These are phyloP conservation scores for Tachystola acroxantha DNA, from an alignment of 2,888 invertebrate genomes.

Conservation along the genomic window DNA sequence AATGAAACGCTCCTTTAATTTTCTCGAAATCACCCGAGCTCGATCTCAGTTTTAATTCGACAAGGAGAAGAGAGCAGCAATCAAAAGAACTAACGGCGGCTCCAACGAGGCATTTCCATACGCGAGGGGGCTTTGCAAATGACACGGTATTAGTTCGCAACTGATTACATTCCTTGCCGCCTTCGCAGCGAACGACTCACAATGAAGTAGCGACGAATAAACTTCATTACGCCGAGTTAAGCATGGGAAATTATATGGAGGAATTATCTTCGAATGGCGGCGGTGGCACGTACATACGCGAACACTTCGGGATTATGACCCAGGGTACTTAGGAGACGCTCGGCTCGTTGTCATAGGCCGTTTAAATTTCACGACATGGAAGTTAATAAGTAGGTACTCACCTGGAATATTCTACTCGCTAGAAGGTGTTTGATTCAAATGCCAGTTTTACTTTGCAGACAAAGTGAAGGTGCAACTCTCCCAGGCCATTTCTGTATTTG, in stretches of 20 bases:
- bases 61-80: slow-evolving; percentile 60
- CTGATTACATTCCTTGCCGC: slow-evolving; percentile 73
- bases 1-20: slow-evolving; percentile 71
- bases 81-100: slow-evolving; percentile 74
- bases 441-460: slow-evolving; percentile 45
- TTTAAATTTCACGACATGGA: slow-evolving; percentile 36
- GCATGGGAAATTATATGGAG: slow-evolving; percentile 74
- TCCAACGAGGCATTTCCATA: slow-evolving; percentile 73
- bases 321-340: slow-evolving; percentile 47
- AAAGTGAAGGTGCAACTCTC: too few species aligned
- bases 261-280: slow-evolving; percentile 69
- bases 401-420: slow-evolving; percentile 38
- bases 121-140: slow-evolving; percentile 63
- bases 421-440: slow-evolving; percentile 20
- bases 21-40: slow-evolving; percentile 61
- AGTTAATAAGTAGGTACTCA: slow-evolving; percentile 35
- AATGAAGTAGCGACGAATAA: slow-evolving; percentile 75
- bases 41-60: slow-evolving; percentile 71
- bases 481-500: too few species aligned
- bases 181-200: slow-evolving; percentile 64
- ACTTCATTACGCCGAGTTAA: slow-evolving; percentile 74
- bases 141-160: slow-evolving; percentile 74
- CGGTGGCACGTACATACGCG: slow-evolving; percentile 53
- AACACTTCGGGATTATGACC: slow-evolving; percentile 58
- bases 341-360: slow-evolving; percentile 37